Evolutionary conservation across 2,888 invertebrate species (phyloP), one percentile per base, ranked within the genome.

Genomic region (Odontothrips loti): DNA sequence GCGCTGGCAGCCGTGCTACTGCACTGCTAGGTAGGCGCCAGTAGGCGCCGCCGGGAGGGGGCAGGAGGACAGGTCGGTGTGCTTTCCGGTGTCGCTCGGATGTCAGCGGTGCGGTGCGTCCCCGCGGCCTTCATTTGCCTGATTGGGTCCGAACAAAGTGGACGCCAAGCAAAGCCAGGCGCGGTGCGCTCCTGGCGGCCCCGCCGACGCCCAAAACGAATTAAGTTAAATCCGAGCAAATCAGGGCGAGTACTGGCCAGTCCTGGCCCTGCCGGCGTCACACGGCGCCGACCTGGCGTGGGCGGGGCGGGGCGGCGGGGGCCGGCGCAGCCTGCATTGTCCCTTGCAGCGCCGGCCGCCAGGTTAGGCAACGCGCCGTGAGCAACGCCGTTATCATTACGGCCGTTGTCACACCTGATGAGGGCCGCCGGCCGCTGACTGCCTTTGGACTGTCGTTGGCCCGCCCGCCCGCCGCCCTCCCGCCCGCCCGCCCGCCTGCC

Each of bases 81-180:
- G 68, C 68, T 12, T 75, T 75, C 68, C 68, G 68, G 68, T 75
- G 68, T 75, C 68, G 23, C 68, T 27, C 20, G 68, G 68, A 75
- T 75, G 68, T 75, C 68, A 23, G 68, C 68, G 68, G 27, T 10
- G 23, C 23, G 0, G 68, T 23, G 23, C 27, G 23, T 6, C 68
- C 68, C 68, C 11, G 4, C 68, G n/a, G 27, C 68, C 68, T 75
- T 75, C 68, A 75, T 75, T 75, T 75, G 68, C 27, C 68, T 75
- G 68, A 75, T 75, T 75, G 68, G 68, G 68, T 75, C 68, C 68
- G 68, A 75, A 75, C 68, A 75, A 75, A 75, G 68, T 75, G 68
- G 68, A 23, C 23, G 68, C 68, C 23, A 23, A 68, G 68, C 68
- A 23, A 11, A 11, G 68, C 68, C 68, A 23, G 68, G 23, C n/a